phyloP scores from a whole-genome alignment of 2,797 vertebrate genomes.

The Rhabdophis nuchalis region DNA sequence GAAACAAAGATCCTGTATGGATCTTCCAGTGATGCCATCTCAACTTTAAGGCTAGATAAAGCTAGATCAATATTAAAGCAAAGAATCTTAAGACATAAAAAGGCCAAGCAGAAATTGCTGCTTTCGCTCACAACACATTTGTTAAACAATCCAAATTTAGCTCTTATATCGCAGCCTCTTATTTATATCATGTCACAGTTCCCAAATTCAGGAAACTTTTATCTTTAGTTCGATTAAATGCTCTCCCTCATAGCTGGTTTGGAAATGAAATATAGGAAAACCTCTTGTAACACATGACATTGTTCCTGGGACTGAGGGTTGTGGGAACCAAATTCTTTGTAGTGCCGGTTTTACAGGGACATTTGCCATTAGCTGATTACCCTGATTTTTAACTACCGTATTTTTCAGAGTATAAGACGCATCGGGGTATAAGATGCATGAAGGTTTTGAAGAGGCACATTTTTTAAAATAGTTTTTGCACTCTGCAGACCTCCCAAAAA shows the following conservation, averaged over 20 bases:
- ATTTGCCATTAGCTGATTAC: background rate
- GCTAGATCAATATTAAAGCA: background rate
- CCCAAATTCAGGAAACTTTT: background rate
- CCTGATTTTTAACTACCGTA: no score
- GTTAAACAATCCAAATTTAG: background rate
- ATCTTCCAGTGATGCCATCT: background rate
- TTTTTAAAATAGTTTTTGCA: no score
- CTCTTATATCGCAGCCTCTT: background rate
- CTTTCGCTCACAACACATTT: background rate
- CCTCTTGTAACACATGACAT: background rate
- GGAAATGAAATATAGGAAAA: background rate
- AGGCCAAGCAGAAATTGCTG: background rate
- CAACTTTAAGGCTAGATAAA: background rate
- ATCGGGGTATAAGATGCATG: no score
- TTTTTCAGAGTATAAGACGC: no score
- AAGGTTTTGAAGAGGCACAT: no score
- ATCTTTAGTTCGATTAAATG: background rate
- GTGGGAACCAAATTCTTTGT: background rate
- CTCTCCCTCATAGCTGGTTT: background rate
- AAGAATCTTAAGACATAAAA: background rate
- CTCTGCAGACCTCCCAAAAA: no score
- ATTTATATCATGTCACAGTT: background rate
- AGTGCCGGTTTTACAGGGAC: background rate
- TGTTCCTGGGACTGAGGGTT: background rate
- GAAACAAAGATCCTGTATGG: background rate